Percentiles rank a stretch among this genome's conserved stretches.
Evolutionary conservation across 2,888 invertebrate species (phyloP).

Genomic region (Clivina fossor): DNA sequence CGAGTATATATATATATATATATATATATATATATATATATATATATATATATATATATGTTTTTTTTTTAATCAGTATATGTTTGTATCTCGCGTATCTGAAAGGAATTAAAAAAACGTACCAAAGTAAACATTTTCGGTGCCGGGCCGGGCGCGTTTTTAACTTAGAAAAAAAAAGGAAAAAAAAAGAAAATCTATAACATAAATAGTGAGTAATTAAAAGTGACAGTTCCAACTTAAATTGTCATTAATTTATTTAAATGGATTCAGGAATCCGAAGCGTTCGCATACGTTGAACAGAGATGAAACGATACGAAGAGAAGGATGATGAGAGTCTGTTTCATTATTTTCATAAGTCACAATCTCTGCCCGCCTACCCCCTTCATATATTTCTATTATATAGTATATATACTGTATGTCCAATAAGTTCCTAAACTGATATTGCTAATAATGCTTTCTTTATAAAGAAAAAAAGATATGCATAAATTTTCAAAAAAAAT

Average conservation of each 20-base stretch:
- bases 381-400: too few species aligned
- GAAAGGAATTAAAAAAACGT: slow-evolving; percentile 13
- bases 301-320: not conserved
- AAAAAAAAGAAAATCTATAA: slow-evolving; percentile 30
- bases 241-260: slow-evolving; percentile 35
- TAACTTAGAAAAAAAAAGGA: slow-evolving; percentile 5
- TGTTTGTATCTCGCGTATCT: too few species aligned
- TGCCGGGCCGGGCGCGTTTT: slow-evolving; percentile 13
- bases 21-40: too few species aligned
- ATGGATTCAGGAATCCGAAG: slow-evolving; percentile 32
- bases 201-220: slow-evolving; percentile 35
- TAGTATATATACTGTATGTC: too few species aligned
- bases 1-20: too few species aligned
- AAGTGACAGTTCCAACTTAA: slow-evolving; percentile 34
- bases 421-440: too few species aligned
- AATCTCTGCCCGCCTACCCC: slow-evolving; percentile 20
- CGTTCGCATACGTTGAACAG: slow-evolving; percentile 12
- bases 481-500: too few species aligned
- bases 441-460: too few species aligned
- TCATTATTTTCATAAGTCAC: slow-evolving; percentile 34
- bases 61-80: too few species aligned
- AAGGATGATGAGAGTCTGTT: not conserved
- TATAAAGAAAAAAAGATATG: too few species aligned
- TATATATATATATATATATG: too few species aligned
- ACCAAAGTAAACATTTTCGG: slow-evolving; percentile 15